Percentiles rank a stretch among this genome's conserved stretches.
These are phyloP conservation scores for Nettapus auritus DNA, from an alignment of 2,113 vertebrate genomes.

Conservation along the genomic window DNA sequence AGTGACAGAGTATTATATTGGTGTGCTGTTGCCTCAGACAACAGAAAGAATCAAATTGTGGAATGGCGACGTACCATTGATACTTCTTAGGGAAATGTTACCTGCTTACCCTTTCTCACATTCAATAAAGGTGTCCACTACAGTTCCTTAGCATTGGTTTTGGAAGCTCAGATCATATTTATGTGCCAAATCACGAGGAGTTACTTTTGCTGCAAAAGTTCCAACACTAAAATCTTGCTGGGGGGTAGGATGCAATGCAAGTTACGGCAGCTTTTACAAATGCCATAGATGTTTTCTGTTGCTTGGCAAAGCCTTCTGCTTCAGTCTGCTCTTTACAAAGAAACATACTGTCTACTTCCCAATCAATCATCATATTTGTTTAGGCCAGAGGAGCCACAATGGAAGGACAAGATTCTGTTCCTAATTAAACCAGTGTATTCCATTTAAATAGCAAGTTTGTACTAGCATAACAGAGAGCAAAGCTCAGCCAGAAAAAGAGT, in stretches of 20 bases:
- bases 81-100: background rate
- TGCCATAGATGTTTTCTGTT: slow-evolving; percentile 52
- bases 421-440: slow-evolving; percentile 62
- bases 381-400: slow-evolving; percentile 62
- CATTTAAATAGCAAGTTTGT: slow-evolving; percentile 56
- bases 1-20: background rate
- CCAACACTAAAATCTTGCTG: background rate
- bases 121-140: background rate
- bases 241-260: slow-evolving; percentile 34
- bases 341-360: slow-evolving; percentile 45
- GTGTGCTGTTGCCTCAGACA: background rate
- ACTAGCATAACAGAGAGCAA: slow-evolving; percentile 44
- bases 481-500: slow-evolving; percentile 31
- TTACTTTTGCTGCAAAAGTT: slow-evolving; percentile 5
- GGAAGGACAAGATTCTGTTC: slow-evolving; percentile 61
- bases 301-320: slow-evolving; percentile 36
- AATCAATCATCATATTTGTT: slow-evolving; percentile 61
- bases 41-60: background rate
- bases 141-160: background rate
- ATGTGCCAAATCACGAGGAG: background rate
- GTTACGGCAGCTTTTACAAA: slow-evolving; percentile 38
- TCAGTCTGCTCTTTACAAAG: slow-evolving; percentile 49
- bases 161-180: background rate
- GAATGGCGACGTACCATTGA: background rate
- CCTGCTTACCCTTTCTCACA: background rate